These are phyloP conservation scores for Rhagologus leucostigma DNA, from an alignment of 2,113 vertebrate genomes.

Conservation along the genomic window DNA sequence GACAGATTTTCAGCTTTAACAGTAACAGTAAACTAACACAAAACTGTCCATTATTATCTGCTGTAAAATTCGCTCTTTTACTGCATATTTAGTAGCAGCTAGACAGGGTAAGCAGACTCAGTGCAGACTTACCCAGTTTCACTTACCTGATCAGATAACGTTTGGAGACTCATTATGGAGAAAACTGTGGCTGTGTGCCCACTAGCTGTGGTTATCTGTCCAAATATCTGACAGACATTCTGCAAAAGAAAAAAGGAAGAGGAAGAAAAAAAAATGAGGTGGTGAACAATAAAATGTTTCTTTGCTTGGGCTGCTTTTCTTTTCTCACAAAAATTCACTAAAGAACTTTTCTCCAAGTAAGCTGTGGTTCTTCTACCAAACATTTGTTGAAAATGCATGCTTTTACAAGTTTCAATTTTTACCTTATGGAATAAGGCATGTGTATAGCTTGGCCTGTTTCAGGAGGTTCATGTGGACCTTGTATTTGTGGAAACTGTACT, in stretches of 20 bases:
- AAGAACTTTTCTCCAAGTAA: not conserved
- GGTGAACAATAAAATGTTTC: not conserved
- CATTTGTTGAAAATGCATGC: not conserved
- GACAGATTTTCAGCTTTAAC: not conserved
- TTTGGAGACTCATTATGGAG: not conserved
- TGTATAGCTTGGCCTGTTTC: not conserved
- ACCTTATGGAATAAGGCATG: not conserved
- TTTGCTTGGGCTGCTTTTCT: not conserved
- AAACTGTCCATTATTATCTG: not conserved
- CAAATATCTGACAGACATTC: not conserved
- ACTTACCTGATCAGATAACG: not conserved
- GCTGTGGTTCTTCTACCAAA: not conserved
- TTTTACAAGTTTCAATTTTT: not conserved
- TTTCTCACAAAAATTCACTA: not conserved
- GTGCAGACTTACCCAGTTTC: not conserved
- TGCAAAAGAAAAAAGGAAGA: conserved; percentile 18
- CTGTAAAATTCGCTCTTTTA: not conserved
- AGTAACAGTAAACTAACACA: not conserved
- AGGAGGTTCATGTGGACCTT: not conserved
- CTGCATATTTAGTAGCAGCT: not conserved
- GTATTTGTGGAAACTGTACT: not conserved
- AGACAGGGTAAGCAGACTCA: not conserved
- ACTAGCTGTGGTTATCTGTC: not conserved
- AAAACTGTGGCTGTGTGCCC: not conserved
- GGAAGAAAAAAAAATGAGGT: not conserved